A percentile compares a stretch with the other conserved stretches of the same genome.
phyloP scores from a whole-genome alignment of 2,797 vertebrate genomes.

The Ispidina picta region DNA sequence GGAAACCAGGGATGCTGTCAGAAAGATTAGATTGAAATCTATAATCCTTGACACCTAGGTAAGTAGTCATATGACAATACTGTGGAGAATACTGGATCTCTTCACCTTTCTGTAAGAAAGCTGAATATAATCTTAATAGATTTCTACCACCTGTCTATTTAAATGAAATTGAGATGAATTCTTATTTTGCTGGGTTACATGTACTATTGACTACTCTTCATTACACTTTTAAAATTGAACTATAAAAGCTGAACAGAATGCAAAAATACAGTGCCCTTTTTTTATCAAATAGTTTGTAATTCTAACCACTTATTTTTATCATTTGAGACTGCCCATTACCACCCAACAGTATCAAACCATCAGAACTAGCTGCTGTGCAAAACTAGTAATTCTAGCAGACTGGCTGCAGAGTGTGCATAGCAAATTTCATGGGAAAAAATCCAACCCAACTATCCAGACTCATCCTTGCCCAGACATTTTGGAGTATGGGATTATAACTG shows the following conservation, averaged over 20 bases:
- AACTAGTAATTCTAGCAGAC: neutral
- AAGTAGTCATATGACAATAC: neutral
- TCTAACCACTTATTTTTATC: neutral
- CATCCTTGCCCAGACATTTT: slow-evolving; percentile 4
- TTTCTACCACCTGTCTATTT: neutral
- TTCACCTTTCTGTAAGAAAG: slow-evolving; percentile 5
- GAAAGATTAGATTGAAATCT: slow-evolving; percentile 30
- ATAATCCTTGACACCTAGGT: slow-evolving; percentile 4
- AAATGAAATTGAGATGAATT: neutral
- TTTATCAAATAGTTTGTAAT: neutral
- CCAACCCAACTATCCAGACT: neutral
- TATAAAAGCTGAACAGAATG: neutral
- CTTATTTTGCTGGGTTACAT: neutral
- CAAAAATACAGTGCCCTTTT: neutral
- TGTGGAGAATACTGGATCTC: neutral
- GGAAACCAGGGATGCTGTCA: neutral
- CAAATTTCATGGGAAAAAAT: neutral
- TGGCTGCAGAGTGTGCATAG: neutral
- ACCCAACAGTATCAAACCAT: neutral
- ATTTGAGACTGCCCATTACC: neutral
- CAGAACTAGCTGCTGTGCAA: neutral
- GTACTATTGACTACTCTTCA: neutral
- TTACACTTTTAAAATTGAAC: neutral
- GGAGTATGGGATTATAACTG: neutral
- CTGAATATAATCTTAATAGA: neutral